phyloP scores from a whole-genome alignment of 2,888 invertebrate species.

The Cataglyphis livida region DNA sequence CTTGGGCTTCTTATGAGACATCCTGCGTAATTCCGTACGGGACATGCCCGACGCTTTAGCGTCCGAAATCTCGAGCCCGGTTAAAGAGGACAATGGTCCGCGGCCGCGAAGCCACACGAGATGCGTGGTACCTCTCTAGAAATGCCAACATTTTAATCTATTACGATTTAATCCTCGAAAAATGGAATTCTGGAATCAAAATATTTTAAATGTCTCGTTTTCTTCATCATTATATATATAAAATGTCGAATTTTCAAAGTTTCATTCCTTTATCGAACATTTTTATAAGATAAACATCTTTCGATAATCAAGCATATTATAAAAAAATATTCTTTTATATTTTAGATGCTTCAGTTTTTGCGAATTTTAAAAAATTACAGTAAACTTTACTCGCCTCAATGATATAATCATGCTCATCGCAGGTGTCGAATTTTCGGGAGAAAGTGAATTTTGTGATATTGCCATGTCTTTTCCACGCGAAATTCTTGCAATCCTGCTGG shows the following conservation, averaged over 20 bases:
- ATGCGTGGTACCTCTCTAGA: constrained; percentile 95
- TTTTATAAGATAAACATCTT: not conserved
- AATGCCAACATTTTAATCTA: not conserved
- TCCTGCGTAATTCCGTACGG: constrained; percentile 90
- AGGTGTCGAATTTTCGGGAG: constrained; percentile 93
- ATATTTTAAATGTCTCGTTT: not conserved
- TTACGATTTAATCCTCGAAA: not conserved
- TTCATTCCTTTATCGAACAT: not conserved
- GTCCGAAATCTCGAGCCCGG: constrained; percentile 89
- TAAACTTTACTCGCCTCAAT: constrained; percentile 89
- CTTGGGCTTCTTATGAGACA: constrained; percentile 83
- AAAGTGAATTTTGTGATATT: constrained; percentile 91
- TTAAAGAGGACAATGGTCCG: constrained; percentile 90
- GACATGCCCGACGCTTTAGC: constrained; percentile 90
- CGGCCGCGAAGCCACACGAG: constrained; percentile 93
- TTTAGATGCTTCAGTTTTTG: not conserved
- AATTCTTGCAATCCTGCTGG: constrained; percentile 91
- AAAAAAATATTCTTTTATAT: not conserved
- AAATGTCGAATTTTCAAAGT: not conserved
- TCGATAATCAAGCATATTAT: too few relatives aligned
- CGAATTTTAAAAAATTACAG: not conserved
- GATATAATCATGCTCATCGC: constrained; percentile 91
- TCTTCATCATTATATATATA: not conserved
- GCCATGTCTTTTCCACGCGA: constrained; percentile 86
- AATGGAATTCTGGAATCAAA: not conserved